Percentiles rank a stretch among this genome's conserved stretches.
Evolutionary conservation across 2,113 vertebrate species (phyloP).

Genomic region (Stercorarius parasiticus): DNA sequence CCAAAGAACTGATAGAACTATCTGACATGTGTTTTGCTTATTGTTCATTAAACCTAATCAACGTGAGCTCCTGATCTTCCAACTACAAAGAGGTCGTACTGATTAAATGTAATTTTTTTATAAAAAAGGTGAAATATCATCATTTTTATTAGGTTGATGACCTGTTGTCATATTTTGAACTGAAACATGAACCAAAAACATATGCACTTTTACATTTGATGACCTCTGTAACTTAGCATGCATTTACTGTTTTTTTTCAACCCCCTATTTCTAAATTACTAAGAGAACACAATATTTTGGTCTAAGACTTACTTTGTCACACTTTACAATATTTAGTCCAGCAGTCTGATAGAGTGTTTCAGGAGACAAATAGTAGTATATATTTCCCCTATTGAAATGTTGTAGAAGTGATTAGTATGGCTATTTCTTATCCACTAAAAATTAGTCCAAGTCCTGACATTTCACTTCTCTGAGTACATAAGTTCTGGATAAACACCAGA

Average conservation of each 20-base stretch:
- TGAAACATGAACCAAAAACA: not conserved
- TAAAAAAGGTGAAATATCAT: not conserved
- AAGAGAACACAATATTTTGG: not conserved
- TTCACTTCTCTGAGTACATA: not conserved
- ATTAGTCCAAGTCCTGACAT: not conserved
- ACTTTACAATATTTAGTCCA: not conserved
- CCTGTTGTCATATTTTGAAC: not conserved
- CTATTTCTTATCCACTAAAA: not conserved
- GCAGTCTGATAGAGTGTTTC: not conserved
- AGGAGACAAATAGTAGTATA: not conserved
- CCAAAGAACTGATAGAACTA: not conserved
- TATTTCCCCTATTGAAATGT: not conserved
- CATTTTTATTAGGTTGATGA: not conserved
- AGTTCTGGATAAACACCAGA: not conserved
- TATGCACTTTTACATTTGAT: not conserved
- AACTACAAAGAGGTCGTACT: not conserved
- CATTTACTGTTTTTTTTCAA: not conserved
- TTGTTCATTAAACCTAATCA: not conserved
- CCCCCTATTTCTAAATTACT: not conserved
- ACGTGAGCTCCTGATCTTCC: not conserved
- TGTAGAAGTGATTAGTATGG: not conserved
- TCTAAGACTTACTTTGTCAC: not conserved
- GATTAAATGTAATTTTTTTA: not conserved
- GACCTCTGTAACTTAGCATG: not conserved
- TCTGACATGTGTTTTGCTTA: not conserved